Evolutionary conservation across 2,113 vertebrate genomes (phyloP).

Genomic region (Salvelinus fontinalis): DNA sequence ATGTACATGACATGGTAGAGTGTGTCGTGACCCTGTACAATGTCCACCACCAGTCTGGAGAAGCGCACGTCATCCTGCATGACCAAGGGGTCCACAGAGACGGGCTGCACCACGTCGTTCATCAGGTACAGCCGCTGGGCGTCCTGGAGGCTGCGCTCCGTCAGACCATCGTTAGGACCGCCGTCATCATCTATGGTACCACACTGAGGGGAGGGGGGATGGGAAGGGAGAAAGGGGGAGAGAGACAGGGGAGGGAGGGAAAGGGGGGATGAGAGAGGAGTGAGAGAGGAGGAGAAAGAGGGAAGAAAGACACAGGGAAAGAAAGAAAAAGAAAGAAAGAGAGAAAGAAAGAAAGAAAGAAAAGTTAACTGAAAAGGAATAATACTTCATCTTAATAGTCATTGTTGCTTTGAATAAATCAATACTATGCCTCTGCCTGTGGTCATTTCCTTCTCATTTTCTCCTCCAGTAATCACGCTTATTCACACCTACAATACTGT

Average conservation of each 20-base stretch:
- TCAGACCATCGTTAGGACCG: constrained; percentile 90
- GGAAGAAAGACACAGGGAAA: neutral
- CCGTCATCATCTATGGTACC: constrained; percentile 85
- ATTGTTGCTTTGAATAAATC: constrained; percentile 2
- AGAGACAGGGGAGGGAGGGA: constrained; percentile 12
- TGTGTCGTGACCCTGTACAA: constrained; percentile 93
- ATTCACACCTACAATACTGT: neutral
- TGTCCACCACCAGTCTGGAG: constrained; percentile 93
- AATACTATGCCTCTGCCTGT: neutral
- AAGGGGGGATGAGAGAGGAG: neutral
- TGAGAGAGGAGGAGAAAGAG: neutral
- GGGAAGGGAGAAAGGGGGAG: neutral
- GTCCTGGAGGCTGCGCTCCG: constrained; percentile 94
- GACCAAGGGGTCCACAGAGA: constrained; percentile 89
- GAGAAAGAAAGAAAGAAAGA: too few species aligned
- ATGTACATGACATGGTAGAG: constrained; percentile 98
- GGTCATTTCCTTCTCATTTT: constrained; percentile 7
- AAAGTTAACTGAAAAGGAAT: neutral
- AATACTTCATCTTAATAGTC: neutral
- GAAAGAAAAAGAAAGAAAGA: neutral
- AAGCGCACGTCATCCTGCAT: constrained; percentile 94
- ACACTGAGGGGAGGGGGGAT: constrained; percentile 73
- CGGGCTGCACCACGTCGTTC: constrained; percentile 96
- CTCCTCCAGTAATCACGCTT: constrained; percentile 18
- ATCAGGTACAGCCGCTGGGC: constrained; percentile 95